These are phyloP conservation scores for Sceliomorpha sp. DNA, from an alignment of 2,888 invertebrate species.

Conservation along the genomic window DNA sequence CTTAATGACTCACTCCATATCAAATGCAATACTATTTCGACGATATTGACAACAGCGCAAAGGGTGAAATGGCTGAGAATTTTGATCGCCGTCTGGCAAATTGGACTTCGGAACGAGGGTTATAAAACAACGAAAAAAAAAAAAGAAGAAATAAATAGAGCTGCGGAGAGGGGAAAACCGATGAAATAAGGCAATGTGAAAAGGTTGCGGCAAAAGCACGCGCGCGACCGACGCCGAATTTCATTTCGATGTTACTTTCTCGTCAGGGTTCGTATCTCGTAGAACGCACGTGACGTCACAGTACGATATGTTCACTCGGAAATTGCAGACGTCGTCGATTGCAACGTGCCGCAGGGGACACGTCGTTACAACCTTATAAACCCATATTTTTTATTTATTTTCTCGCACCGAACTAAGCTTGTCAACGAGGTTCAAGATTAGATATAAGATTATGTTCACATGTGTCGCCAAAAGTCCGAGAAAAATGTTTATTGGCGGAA, in stretches of 20 bases:
- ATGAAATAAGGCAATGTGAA: slow-evolving; percentile 40
- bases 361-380: slow-evolving; percentile 55
- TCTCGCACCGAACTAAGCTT: slow-evolving; percentile 28
- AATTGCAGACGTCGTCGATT: slow-evolving; percentile 64
- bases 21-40: slow-evolving; percentile 29
- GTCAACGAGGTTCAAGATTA: slow-evolving; percentile 15
- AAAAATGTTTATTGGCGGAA: too few relatives aligned
- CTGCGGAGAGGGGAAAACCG: slow-evolving; percentile 8
- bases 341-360: slow-evolving; percentile 61
- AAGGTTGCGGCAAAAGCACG: slow-evolving; percentile 38
- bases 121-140: slow-evolving; percentile 26
- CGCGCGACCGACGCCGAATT: slow-evolving; percentile 50
- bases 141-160: slow-evolving; percentile 7
- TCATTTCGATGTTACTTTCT: slow-evolving; percentile 53
- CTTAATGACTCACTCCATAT: slow-evolving; percentile 36
- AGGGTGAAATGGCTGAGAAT: slow-evolving; percentile 19
- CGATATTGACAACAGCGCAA: slow-evolving; percentile 39
- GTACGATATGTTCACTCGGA: slow-evolving; percentile 57
- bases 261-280: slow-evolving; percentile 51
- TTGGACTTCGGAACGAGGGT: slow-evolving; percentile 34
- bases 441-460: slow-evolving; percentile 3
- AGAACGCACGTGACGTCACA: slow-evolving; percentile 61
- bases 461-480: too few relatives aligned
- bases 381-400: slow-evolving; percentile 27
- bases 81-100: slow-evolving; percentile 48